phyloP scores from a whole-genome alignment of 2,113 vertebrate genomes.

The Brachypodius melanocephalos region DNA sequence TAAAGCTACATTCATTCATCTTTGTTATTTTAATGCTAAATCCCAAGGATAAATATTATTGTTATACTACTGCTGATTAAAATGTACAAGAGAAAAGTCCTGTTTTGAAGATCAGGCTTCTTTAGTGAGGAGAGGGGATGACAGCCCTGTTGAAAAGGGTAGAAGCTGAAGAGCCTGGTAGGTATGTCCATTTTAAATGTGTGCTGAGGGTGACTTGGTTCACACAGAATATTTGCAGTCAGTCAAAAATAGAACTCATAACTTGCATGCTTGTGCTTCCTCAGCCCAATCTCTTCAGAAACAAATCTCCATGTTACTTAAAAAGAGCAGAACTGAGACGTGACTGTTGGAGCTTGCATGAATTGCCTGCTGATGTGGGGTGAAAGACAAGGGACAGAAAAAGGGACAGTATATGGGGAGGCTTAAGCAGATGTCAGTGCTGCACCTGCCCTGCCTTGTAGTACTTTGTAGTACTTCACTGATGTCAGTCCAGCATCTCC shows the following conservation, averaged over 20 bases:
- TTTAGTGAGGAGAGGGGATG: neutral
- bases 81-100: neutral
- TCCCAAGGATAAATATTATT: neutral
- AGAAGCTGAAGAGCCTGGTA: neutral
- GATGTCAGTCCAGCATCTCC: neutral
- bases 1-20: neutral
- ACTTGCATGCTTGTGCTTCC: constrained; percentile 46
- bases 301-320: neutral
- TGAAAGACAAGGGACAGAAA: neutral
- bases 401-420: neutral
- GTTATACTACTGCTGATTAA: neutral
- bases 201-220: constrained; percentile 45
- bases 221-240: constrained; percentile 47
- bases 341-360: neutral
- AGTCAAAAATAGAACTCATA: constrained; percentile 66
- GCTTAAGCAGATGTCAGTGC: neutral
- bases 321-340: neutral
- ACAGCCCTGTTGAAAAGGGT: neutral
- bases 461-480: neutral
- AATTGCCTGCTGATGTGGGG: neutral
- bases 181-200: constrained; percentile 12
- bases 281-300: constrained; percentile 11
- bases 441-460: neutral
- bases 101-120: neutral
- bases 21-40: neutral